These are phyloP conservation scores for Trochalopteron elliotii DNA, from an alignment of 2,113 vertebrate genomes.

Conservation along the genomic window DNA sequence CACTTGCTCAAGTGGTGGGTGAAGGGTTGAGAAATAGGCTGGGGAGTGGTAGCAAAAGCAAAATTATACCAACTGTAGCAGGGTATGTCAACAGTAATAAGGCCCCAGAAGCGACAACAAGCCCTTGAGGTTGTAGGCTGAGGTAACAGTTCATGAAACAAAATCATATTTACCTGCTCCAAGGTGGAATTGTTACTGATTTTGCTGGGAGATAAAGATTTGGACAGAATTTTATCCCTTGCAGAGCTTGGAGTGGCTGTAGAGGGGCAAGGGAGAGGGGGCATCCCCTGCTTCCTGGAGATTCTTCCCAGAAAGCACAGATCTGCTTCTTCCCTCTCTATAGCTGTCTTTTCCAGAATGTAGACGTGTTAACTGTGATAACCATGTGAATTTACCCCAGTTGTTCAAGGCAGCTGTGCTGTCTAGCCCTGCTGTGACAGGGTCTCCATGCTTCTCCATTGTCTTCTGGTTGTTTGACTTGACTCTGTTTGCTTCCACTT, in stretches of 20 bases:
- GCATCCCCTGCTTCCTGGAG: background rate
- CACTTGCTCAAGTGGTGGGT: background rate
- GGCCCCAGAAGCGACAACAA: background rate
- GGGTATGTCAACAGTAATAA: background rate
- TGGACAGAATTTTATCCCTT: background rate
- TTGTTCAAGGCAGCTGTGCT: background rate
- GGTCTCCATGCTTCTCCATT: background rate
- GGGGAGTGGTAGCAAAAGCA: background rate
- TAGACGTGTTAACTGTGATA: background rate
- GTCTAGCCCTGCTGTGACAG: background rate
- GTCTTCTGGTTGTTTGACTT: background rate
- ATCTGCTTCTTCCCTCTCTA: background rate
- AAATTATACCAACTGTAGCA: background rate
- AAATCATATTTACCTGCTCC: background rate
- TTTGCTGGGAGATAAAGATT: background rate
- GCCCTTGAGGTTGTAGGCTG: background rate
- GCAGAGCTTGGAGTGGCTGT: background rate
- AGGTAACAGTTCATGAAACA: constrained; percentile 16
- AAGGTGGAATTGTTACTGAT: background rate
- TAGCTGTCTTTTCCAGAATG: background rate
- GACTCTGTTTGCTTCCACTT: background rate
- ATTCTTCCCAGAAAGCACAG: background rate
- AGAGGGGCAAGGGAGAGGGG: background rate
- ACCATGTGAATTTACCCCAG: background rate
- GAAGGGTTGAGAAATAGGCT: background rate